Base-by-base conservation (phyloP, 2,797 vertebrate genomes). In the Crax fasciolata region DNA sequence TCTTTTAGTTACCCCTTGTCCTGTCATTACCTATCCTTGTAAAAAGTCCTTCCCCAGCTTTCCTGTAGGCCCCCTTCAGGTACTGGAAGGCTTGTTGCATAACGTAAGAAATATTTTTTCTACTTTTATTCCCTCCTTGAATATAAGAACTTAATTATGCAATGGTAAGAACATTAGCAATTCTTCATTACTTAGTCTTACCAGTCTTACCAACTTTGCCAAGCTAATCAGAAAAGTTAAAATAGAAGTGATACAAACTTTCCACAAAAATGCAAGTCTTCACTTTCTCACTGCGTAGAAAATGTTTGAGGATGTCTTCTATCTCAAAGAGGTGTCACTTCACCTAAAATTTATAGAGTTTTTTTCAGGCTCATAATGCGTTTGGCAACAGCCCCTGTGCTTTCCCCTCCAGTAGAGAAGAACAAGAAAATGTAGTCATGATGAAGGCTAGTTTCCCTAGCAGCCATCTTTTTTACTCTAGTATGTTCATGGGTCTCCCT, bases 391-490 rank as follows among this genome's bases (percentile, higher is more conserved):
- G 13, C 5, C 13, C 17, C 27, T 62, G 20, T 74, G 48, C 41
- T 85, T 93, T 90, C 43, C 41, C 51, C 41, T 96, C 65, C n/a
- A 41, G 51, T 70, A 84, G 77, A 87, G 86, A 78, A 93, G 58
- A 89, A 88, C 54, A 93, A 77, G 65, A 72, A 88, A 77, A 93
- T 39, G 11, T 24, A 86, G 76, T 74, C 27, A n/a, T 9, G 23
- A n/a, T 39, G 62, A 92, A 63, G 62, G 13, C 41, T 39, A 71
- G 87, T 84, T 83, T 95, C 84, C 44, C 35, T 87, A 71, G 88
- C 61, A 94, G 81, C 55, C 5, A 0, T 2, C 21, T 87, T 91
- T 30, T 24, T 84, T 79, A 48, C 18, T 46, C 8, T 32, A 12
- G 7, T 30, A 43, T 85, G n/a, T 66, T 86, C 54, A 28, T 32